Base-by-base conservation (phyloP, 2,113 vertebrate genomes). In the Tringa solitaria region DNA sequence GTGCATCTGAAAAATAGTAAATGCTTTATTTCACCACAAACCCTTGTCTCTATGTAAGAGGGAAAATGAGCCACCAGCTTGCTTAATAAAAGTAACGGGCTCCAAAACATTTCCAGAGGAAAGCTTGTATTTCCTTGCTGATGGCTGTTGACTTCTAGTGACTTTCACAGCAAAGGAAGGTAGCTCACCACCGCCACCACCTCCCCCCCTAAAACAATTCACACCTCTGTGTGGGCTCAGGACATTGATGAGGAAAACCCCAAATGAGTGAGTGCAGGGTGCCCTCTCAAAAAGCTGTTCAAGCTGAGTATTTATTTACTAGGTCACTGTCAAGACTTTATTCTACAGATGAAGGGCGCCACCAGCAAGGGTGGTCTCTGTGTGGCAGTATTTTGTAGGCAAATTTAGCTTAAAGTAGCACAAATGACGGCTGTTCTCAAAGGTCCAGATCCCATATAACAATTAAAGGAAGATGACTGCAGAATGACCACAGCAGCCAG, bases 341-440 rank as follows among this genome's bases (percentile, higher is more conserved):
- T 8, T 24, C 27, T 21, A 17, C 50, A 59, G 72, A 88, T 73
- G 73, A 94, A 87, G 48, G 60, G 37, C 27, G 12, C 33, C 89
- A 30, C 91, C 72, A 69, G 89, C 87, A 94, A 93, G 65, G 87
- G 82, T 86, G 95, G 91, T 87, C 94, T 82, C 74, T 48, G 89
- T 81, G 78, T 90, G 51, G 76, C 39, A 93, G 72, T 18, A 35
- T 54, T 88, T 90, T 54, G 51, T 86, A 65, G 76, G 33, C 72
- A 65, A 93, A 39, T 56, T 92, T 59, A 88, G 68, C 63, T 75
- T 51, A 56, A 72, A 75, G 77, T 92, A 93, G 80, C 90, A 90
- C 63, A 90, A 95, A 37, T 24, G 33, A 43, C 1, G 37, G 54
- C 51, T 93, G 77, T 33, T 75, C 81, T 84, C 90, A 72, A 85